Evolutionary conservation across 2,888 invertebrate genomes (phyloP).

Genomic region (Drosophila fungiperda): DNA sequence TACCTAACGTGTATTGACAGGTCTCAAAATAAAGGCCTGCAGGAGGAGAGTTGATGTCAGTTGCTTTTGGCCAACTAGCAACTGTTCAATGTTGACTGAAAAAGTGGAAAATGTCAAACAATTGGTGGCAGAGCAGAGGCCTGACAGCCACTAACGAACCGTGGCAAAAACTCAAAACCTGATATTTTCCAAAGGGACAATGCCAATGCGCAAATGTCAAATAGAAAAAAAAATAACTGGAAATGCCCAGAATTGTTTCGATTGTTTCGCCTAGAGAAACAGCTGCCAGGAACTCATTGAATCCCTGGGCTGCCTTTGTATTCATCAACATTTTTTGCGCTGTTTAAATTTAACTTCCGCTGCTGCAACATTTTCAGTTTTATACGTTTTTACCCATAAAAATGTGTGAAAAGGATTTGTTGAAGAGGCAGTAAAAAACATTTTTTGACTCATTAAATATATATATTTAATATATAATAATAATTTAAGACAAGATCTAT

Average conservation of each 20-base stretch:
- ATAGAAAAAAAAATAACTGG: constrained; percentile 55
- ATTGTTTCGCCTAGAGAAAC: constrained; percentile 55
- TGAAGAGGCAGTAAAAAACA: not conserved
- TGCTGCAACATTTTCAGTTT: constrained; percentile 17
- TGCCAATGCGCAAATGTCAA: constrained; percentile 25
- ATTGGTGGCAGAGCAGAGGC: constrained; percentile 24
- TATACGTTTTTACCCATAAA: not conserved
- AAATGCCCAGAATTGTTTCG: constrained; percentile 49
- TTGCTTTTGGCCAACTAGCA: constrained; percentile 24
- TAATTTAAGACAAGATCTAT: too few relatives aligned
- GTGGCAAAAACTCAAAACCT: constrained; percentile 49
- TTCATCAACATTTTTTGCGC: constrained; percentile 35
- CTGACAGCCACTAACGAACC: constrained; percentile 51
- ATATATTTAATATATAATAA: too few relatives aligned
- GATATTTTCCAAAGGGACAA: constrained; percentile 60
- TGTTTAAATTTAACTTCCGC: constrained; percentile 65
- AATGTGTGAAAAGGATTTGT: not conserved
- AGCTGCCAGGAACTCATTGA: constrained; percentile 50
- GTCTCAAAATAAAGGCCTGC: constrained; percentile 52
- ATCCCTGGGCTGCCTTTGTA: constrained; percentile 41
- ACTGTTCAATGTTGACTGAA: constrained; percentile 46
- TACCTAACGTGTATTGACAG: constrained; percentile 58
- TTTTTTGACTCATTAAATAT: not conserved
- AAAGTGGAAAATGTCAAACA: constrained; percentile 40
- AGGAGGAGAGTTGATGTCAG: constrained; percentile 6